Evolutionary conservation across 2,888 invertebrate genomes (phyloP).

Genomic region (Drosophila anceps): DNA sequence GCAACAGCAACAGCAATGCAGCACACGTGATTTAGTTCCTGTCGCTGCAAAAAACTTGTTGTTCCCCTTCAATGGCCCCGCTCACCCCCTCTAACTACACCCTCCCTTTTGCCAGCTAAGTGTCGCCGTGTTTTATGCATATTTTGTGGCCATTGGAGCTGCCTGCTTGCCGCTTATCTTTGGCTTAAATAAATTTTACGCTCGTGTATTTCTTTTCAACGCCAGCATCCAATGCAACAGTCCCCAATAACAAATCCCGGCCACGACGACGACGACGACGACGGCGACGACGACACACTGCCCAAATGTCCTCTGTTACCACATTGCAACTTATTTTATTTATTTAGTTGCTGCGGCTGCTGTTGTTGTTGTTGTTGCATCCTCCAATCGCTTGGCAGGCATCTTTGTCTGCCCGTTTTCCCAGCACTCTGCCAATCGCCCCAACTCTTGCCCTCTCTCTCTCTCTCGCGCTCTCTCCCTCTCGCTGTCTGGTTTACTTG

Average conservation of each 20-base stretch:
- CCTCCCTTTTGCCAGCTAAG: conserved; percentile 21
- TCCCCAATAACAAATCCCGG: conserved; percentile 31
- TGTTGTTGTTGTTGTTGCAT: conserved; percentile 34
- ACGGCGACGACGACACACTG: conserved; percentile 73
- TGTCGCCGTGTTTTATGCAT: conserved; percentile 71
- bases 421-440: conserved; percentile 10
- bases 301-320: conserved; percentile 77
- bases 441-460: not conserved
- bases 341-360: conserved; percentile 25
- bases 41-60: conserved; percentile 78
- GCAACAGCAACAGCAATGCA: conserved; percentile 44
- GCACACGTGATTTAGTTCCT: conserved; percentile 79
- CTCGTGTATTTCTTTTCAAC: conserved; percentile 80
- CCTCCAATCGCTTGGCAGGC: conserved; percentile 57
- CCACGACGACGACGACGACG: conserved; percentile 18
- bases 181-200: conserved; percentile 80
- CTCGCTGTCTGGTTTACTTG: conserved; percentile 53
- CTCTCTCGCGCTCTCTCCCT: not conserved
- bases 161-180: conserved; percentile 66
- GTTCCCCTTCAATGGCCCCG: conserved; percentile 32
- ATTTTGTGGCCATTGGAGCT: conserved; percentile 63
- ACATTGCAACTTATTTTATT: conserved; percentile 47
- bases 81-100: not conserved
- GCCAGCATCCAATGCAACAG: conserved; percentile 54
- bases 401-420: conserved; percentile 53